Percentiles rank a stretch among this genome's conserved stretches.
Conservation (phyloP, 2,797 vertebrate genomes). For the Chaetophractus vellerosus region DNA sequence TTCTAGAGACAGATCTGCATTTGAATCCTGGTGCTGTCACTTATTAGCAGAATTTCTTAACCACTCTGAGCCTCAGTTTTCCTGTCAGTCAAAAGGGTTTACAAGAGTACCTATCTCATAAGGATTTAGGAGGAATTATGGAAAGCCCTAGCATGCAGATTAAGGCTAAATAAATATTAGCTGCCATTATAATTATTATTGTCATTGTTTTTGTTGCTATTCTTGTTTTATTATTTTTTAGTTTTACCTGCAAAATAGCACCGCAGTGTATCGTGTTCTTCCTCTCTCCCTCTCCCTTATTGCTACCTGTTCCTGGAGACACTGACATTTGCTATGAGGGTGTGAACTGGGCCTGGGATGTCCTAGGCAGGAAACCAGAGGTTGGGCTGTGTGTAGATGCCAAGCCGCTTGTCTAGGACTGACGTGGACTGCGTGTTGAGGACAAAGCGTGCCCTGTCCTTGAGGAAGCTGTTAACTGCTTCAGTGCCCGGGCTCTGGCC, state of each 20-base stretch:
- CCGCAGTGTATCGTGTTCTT: neutral
- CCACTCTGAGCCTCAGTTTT: slow-evolving; percentile 42
- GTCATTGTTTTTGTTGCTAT: neutral
- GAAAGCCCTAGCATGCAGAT: neutral
- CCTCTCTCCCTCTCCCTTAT: neutral
- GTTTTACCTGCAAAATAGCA: neutral
- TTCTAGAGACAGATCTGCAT: slow-evolving; percentile 2
- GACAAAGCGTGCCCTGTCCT: slow-evolving; percentile 25
- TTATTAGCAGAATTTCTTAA: neutral
- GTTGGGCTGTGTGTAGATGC: neutral
- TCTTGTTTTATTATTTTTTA: neutral
- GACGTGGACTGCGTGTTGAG: neutral
- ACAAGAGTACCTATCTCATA: neutral
- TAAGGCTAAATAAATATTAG: neutral
- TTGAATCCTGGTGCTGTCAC: neutral
- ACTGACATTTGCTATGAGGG: neutral
- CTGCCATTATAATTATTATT: neutral
- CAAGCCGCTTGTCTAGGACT: neutral
- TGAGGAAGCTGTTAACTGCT: neutral
- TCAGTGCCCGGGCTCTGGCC: neutral
- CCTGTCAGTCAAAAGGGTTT: neutral
- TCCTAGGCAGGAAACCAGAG: neutral
- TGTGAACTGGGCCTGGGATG: neutral
- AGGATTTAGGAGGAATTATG: neutral
- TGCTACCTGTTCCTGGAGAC: slow-evolving; percentile 15